A percentile compares a stretch with the other conserved stretches of the same genome.
Conservation (phyloP, 2,888 invertebrate species). For the Protodeltote pygarga region DNA sequence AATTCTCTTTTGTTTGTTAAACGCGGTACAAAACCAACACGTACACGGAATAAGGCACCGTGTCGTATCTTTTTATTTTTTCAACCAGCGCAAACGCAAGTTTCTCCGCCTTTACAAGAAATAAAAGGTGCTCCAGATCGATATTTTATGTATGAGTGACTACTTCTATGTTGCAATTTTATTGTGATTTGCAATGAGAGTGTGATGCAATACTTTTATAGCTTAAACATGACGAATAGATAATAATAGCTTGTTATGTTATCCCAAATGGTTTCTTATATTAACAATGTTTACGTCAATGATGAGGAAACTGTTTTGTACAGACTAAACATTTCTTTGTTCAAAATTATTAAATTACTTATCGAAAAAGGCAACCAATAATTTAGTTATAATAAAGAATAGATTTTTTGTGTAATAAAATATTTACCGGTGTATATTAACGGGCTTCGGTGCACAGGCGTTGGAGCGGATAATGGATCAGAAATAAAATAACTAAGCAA, state of each 20-base stretch:
- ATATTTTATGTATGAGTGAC: conserved; percentile 42
- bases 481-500: conserved; percentile 62
- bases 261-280: conserved; percentile 38
- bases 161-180: conserved; percentile 43
- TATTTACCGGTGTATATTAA: conserved; percentile 57
- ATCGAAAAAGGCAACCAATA: conserved; percentile 19
- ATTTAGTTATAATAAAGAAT: conserved; percentile 46
- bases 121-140: conserved; percentile 49
- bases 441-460: conserved; percentile 60
- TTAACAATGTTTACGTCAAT: conserved; percentile 32
- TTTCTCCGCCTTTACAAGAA: conserved; percentile 27
- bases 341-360: conserved; percentile 26
- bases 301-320: conserved; percentile 24
- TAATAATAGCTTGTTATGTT: conserved; percentile 34
- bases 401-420: conserved; percentile 45
- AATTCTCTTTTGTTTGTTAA: conserved; percentile 82
- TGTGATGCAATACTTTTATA: conserved; percentile 45
- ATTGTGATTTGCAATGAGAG: conserved; percentile 36
- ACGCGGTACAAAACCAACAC: conserved; percentile 76
- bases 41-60: conserved; percentile 63
- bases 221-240: conserved; percentile 38
- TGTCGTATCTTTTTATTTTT: conserved; percentile 55
- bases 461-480: conserved; percentile 72
- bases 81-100: conserved; percentile 39
- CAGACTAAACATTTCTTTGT: conserved; percentile 22